A percentile compares a stretch with the other conserved stretches of the same genome.
phyloP scores from a whole-genome alignment of 2,113 vertebrate species.

The Anguilla japonica region DNA sequence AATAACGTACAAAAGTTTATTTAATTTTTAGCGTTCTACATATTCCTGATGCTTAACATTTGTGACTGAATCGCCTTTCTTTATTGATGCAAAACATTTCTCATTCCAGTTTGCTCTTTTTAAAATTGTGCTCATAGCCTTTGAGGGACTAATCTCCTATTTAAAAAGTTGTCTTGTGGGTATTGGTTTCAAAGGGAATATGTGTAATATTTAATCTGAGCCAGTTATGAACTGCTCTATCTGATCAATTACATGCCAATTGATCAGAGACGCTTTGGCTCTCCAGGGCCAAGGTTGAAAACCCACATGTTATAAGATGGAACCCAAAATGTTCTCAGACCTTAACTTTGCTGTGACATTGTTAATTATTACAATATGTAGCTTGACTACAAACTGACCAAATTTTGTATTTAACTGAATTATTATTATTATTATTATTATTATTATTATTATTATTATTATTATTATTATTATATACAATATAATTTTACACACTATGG shows the following conservation, averaged over 20 bases:
- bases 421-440: background rate
- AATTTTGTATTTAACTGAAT: background rate
- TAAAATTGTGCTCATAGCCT: constrained; percentile 20
- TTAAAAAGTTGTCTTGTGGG: constrained; percentile 9
- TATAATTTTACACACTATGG: background rate
- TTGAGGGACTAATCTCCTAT: background rate
- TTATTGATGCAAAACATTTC: constrained; percentile 32
- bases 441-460: background rate
- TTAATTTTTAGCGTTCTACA: constrained; percentile 50
- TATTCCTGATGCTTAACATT: constrained; percentile 49
- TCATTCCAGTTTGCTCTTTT: constrained; percentile 33
- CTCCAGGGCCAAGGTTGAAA: too few species aligned
- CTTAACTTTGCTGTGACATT: background rate
- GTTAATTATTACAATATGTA: background rate
- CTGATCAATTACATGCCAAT: constrained; percentile 18
- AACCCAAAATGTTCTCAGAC: background rate
- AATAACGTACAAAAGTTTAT: constrained; percentile 41
- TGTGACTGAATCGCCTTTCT: constrained; percentile 27
- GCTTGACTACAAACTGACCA: background rate
- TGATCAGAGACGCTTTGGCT: too few species aligned
- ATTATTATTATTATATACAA: background rate
- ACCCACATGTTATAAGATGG: background rate
- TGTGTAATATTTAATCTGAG: constrained; percentile 48
- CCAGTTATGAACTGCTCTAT: background rate
- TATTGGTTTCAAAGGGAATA: constrained; percentile 38